Percentiles rank a stretch among this genome's conserved stretches.
Evolutionary conservation across 92 coral and sea anemone genomes (phyloP).

Genomic region (Porites evermanni): DNA sequence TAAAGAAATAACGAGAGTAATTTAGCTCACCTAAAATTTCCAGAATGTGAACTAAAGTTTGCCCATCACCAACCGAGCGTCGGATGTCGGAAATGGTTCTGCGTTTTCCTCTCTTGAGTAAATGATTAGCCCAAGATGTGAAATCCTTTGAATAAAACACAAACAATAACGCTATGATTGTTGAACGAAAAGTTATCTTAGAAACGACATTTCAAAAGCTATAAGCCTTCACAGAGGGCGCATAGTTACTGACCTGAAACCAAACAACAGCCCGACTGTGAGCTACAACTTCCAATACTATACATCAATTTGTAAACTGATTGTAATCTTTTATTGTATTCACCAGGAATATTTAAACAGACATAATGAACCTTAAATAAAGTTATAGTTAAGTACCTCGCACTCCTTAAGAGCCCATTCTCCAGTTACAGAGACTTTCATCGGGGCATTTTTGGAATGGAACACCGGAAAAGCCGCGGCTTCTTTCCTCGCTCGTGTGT

Average conservation of each 20-base stretch:
- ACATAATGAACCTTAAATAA: not conserved
- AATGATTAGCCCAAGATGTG: slow-evolving; percentile 87
- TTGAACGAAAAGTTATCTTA: not conserved
- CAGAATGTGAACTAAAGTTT: slow-evolving; percentile 84
- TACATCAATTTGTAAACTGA: not conserved
- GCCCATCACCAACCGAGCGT: slow-evolving; percentile 93
- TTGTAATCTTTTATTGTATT: not conserved
- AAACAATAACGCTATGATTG: not conserved
- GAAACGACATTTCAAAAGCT: not conserved
- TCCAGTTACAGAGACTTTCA: slow-evolving; percentile 88
- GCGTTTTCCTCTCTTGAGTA: slow-evolving; percentile 79
- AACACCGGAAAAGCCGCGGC: slow-evolving; percentile 67
- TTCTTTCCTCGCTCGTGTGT: slow-evolving; percentile 49
- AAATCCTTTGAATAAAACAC: slow-evolving; percentile 73
- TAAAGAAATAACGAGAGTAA: not conserved
- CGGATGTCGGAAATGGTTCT: slow-evolving; percentile 87
- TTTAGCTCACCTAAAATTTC: slow-evolving; percentile 81
- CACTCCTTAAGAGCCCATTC: slow-evolving; percentile 95
- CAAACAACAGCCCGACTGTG: slow-evolving; percentile 2
- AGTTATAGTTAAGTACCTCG: slow-evolving; percentile 59
- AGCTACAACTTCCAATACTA: not conserved
- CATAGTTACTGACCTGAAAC: slow-evolving; percentile 6
- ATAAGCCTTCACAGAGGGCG: not conserved
- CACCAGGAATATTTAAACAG: not conserved
- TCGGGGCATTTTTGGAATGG: slow-evolving; percentile 84